These are phyloP conservation scores for Meganola albula DNA, from an alignment of 2,888 invertebrate species.

Conservation along the genomic window DNA sequence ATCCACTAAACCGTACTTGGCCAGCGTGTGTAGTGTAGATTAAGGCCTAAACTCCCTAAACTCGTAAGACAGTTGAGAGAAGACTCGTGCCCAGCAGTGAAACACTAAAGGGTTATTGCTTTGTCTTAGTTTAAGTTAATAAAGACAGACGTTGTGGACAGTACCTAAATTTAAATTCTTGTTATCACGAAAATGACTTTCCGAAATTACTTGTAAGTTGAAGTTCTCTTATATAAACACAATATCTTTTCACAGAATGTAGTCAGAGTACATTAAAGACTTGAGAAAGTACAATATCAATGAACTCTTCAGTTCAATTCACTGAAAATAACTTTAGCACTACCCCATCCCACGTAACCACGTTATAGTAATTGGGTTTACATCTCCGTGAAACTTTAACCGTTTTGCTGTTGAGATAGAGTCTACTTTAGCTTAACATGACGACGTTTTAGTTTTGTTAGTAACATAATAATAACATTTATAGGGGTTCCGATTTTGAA, in stretches of 20 bases:
- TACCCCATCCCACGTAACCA: constrained; percentile 28
- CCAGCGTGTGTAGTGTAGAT: too few relatives aligned
- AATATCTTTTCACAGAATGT: constrained; percentile 10
- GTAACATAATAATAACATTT: too few relatives aligned
- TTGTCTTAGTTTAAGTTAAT: too few relatives aligned
- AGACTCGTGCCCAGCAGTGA: too few relatives aligned
- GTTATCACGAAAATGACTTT: background rate
- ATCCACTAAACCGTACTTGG: too few relatives aligned
- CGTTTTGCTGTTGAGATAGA: constrained; percentile 11
- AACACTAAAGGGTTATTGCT: too few relatives aligned
- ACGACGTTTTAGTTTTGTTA: constrained; percentile 3
- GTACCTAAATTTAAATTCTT: background rate
- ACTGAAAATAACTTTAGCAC: constrained; percentile 32
- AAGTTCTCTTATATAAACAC: constrained; percentile 6
- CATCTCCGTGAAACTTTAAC: constrained; percentile 12
- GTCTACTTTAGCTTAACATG: constrained; percentile 11
- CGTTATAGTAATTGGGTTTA: constrained; percentile 30
- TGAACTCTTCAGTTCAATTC: constrained; percentile 29
- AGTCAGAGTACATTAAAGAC: constrained; percentile 10
- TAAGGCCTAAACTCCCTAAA: too few relatives aligned
- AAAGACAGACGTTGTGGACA: too few relatives aligned
- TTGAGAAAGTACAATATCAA: constrained; percentile 20
- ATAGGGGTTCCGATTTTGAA: too few relatives aligned
- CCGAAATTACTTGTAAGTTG: background rate
- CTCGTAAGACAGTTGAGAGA: too few relatives aligned